Base-by-base conservation (phyloP, 2,888 invertebrate genomes). In the Caradrina clavipalpis region DNA sequence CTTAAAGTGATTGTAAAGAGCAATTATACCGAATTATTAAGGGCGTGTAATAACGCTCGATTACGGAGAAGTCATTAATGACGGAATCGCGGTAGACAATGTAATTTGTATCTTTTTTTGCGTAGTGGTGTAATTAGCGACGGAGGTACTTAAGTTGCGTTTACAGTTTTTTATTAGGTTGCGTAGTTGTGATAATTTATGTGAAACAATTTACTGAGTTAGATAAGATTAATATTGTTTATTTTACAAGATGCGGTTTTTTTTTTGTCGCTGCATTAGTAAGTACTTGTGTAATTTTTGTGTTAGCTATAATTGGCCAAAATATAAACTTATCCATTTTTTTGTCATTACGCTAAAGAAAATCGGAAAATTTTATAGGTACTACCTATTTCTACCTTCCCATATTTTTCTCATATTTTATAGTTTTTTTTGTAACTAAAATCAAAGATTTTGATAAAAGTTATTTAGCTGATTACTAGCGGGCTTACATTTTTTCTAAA, bases 51-150 rank as follows among this genome's bases (percentile, higher is more conserved):
- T 49, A 54, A 45, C 22, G 21, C 50, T 42, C 49, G 56, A n/a
- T 64, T 50, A 39, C 72, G n/a, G 15, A 26, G 49, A 60, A 64
- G 26, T 71, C 53, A 60, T 72, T 65, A 78, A 78, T 75, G 72
- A 78, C 11, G n/a, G 64, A 53, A 78, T 63, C 57, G 74, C 55
- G 74, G 70, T 63, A 45, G 56, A 70, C 72, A 70, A 59, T 47
- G 78, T 63, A 71, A 77, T 77, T 75, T 70, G 59, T 70, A 59
- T 77, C 55, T 63, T 60, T 21, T 35, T 77, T 73, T 76, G 21
- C 70, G 39, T 55, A 31, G 55, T 56, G 49, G 31, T n/a, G 19
- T 70, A 74, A 70, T 70, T 65, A 71, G 42, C 17, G 49, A 49
- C 7, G 22, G 11, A 42, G 42, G 21, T 51, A 35, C 49, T 56